Evolutionary conservation across 2,797 vertebrate genomes (phyloP).

Genomic region (Ispidina picta): DNA sequence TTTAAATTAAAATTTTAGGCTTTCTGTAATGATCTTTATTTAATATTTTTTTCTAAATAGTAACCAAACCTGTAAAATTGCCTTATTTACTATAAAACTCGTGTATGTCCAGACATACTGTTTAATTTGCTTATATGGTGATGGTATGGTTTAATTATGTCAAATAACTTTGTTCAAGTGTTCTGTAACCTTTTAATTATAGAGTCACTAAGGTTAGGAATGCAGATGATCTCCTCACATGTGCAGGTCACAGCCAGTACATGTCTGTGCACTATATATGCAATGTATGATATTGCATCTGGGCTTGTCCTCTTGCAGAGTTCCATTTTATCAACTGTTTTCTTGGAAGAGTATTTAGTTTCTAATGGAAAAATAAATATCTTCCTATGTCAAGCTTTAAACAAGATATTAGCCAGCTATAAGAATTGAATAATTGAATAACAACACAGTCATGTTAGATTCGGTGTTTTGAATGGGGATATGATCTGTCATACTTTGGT

Average conservation of each 20-base stretch:
- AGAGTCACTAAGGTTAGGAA: not conserved
- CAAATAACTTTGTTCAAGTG: not conserved
- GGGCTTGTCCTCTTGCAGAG: not conserved
- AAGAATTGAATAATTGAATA: not conserved
- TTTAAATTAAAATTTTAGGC: not conserved
- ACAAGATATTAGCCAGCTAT: not conserved
- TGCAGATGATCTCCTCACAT: not conserved
- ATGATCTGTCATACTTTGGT: not conserved
- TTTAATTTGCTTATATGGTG: not conserved
- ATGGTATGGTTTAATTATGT: not conserved
- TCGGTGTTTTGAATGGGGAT: not conserved
- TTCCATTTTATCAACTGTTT: not conserved
- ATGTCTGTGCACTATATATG: not conserved
- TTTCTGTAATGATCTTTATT: conserved; percentile 57
- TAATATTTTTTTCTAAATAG: conserved; percentile 49
- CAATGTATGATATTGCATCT: not conserved
- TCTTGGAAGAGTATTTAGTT: not conserved
- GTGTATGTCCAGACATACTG: not conserved
- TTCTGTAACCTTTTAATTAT: not conserved
- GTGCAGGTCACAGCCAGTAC: not conserved
- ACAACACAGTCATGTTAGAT: not conserved
- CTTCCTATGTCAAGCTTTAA: not conserved
- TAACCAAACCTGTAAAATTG: conserved; percentile 59
- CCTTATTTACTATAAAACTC: not conserved
- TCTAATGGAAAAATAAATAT: not conserved